These are phyloP conservation scores for Caenorhabditis briggsae DNA, from an alignment of 1,140 invertebrate species.

Conservation along the genomic window DNA sequence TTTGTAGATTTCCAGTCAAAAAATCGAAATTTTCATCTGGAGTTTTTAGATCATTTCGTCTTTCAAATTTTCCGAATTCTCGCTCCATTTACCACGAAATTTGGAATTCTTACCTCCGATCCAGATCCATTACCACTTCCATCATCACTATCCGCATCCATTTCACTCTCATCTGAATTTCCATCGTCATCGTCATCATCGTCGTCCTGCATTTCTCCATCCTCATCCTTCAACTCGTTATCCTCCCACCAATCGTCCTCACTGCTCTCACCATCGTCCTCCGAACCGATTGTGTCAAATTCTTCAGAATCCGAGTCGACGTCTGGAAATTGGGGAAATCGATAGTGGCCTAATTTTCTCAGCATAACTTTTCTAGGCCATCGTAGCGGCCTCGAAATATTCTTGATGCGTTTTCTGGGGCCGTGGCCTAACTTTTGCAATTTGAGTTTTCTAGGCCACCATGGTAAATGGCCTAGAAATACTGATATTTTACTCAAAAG, in stretches of 20 bases:
- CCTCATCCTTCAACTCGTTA: slow-evolving; percentile 26
- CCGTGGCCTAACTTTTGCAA: too few relatives aligned
- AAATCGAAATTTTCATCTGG: too few relatives aligned
- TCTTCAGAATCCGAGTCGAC: slow-evolving; percentile 40
- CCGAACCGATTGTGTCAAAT: slow-evolving; percentile 6
- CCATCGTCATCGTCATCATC: slow-evolving; percentile 20
- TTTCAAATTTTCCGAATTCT: too few relatives aligned
- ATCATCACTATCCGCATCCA: slow-evolving; percentile 28
- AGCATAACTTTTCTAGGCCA: too few relatives aligned
- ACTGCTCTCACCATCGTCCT: slow-evolving; percentile 41
- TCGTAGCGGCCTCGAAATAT: too few relatives aligned
- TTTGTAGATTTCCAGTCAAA: too few relatives aligned
- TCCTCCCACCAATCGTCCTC: slow-evolving; percentile 51
- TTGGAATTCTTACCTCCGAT: neutral
- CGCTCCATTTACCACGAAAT: neutral
- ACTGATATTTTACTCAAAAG: too few relatives aligned
- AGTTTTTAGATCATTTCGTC: too few relatives aligned
- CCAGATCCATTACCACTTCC: slow-evolving; percentile 3
- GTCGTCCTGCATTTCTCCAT: neutral
- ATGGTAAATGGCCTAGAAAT: too few relatives aligned
- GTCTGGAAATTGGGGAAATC: neutral
- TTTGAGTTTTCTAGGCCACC: too few relatives aligned
- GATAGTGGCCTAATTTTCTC: too few relatives aligned
- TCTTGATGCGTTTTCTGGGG: too few relatives aligned
- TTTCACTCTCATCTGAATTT: slow-evolving; percentile 36